phyloP scores from a whole-genome alignment of 2,113 vertebrate genomes.

The Sylvietta virens region DNA sequence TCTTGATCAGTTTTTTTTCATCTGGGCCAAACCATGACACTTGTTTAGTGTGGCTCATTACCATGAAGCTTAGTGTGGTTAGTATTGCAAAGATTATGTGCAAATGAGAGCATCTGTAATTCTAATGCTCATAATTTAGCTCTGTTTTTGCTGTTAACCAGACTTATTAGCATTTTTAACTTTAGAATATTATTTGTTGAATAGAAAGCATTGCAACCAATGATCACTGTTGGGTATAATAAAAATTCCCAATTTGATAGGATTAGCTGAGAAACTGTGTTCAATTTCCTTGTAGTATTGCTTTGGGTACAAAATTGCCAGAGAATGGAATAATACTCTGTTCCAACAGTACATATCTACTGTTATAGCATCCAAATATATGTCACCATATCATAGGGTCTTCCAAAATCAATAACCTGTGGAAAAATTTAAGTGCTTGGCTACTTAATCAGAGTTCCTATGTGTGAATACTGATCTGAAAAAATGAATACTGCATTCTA shows the following conservation, averaged over 20 bases:
- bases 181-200: neutral
- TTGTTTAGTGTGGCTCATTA: neutral
- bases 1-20: too few relatives aligned
- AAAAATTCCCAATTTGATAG: neutral
- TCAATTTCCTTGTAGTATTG: neutral
- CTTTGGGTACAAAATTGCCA: neutral
- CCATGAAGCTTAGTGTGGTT: neutral
- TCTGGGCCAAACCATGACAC: too few relatives aligned
- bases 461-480: neutral
- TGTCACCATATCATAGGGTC: neutral
- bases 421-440: neutral
- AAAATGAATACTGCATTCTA: neutral
- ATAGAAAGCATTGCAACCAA: neutral
- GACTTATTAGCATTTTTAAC: neutral
- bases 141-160: neutral
- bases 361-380: neutral
- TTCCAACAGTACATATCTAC: neutral
- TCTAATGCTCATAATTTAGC: neutral
- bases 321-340: neutral
- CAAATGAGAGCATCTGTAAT: constrained; percentile 9
- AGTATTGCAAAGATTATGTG: neutral
- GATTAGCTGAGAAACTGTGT: neutral
- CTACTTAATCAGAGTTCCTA: neutral
- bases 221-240: neutral
- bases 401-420: neutral